These are phyloP conservation scores for Paracanthobrama guichenoti DNA, from an alignment of 2,113 vertebrate species.

Conservation along the genomic window DNA sequence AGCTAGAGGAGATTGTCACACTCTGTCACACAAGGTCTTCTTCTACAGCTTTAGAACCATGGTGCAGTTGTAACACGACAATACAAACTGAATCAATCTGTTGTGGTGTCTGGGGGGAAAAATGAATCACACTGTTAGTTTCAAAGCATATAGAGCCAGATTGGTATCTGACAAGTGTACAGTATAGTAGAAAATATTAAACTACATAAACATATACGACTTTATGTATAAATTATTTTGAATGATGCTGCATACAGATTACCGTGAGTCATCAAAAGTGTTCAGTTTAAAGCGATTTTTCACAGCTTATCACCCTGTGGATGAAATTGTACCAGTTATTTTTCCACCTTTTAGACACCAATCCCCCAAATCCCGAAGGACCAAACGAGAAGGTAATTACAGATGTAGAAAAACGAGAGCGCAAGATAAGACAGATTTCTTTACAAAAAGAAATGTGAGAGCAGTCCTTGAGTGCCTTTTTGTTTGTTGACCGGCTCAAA, in stretches of 20 bases:
- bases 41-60: constrained; percentile 7
- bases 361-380: background rate
- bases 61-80: constrained; percentile 18
- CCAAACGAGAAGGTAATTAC: constrained; percentile 23
- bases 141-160: background rate
- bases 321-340: background rate
- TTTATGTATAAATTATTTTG: background rate
- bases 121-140: background rate
- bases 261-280: background rate
- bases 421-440: constrained; percentile 24
- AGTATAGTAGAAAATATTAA: background rate
- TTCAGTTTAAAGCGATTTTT: background rate
- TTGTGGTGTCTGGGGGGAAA: constrained; percentile 8
- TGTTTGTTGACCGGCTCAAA: background rate
- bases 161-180: background rate
- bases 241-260: background rate
- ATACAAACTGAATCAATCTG: constrained; percentile 10
- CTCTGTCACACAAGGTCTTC: constrained; percentile 24
- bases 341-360: constrained; percentile 31
- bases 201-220: background rate
- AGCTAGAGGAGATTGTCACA: constrained; percentile 36
- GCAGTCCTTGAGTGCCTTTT: constrained; percentile 29
- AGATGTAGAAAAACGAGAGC: constrained; percentile 31
- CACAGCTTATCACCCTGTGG: background rate
- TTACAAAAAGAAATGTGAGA: constrained; percentile 34